phyloP scores from a whole-genome alignment of 1,140 invertebrate species.

The Zaprionus tsacasi region DNA sequence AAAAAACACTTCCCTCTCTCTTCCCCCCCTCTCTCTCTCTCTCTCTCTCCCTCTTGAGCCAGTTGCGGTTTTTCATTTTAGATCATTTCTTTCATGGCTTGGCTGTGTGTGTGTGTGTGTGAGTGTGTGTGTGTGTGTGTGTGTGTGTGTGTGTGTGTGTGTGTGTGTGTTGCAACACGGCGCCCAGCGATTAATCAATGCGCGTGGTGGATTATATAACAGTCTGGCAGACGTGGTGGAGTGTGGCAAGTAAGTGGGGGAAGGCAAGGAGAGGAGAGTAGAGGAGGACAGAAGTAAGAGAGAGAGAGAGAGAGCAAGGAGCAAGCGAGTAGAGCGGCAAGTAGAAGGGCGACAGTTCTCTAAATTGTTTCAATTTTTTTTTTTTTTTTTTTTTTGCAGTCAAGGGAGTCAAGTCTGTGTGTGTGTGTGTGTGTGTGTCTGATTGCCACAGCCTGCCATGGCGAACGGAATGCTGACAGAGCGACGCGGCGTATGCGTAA shows the following conservation, averaged over 20 bases:
- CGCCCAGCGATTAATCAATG: conserved; percentile 54
- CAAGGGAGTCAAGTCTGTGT: neutral
- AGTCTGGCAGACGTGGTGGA: conserved; percentile 10
- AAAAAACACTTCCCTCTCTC: neutral
- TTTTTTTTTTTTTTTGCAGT: neutral
- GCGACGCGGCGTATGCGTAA: conserved; percentile 55
- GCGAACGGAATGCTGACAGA: conserved; percentile 8
- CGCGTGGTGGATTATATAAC: conserved; percentile 30
- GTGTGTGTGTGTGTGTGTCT: neutral
- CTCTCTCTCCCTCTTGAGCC: conserved; percentile 8
- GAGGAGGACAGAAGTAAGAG: too few species aligned
- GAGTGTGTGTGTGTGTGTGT: too few species aligned
- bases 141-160: too few species aligned
- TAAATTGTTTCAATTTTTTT: neutral
- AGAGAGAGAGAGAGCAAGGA: too few species aligned
- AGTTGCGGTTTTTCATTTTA: conserved; percentile 44
- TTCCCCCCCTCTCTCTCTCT: conserved; percentile 14
- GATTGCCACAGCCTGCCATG: conserved; percentile 8
- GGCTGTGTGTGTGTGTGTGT: neutral
- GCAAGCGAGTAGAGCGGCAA: neutral
- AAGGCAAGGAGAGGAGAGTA: neutral
- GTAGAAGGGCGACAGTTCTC: conserved; percentile 1
- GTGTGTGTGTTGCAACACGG: conserved; percentile 22
- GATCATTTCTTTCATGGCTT: conserved; percentile 43
- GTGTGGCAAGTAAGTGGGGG: neutral